A percentile compares a stretch with the other conserved stretches of the same genome.
phyloP scores from a whole-genome alignment of 2,113 vertebrate species.

The rabbit (Oryctolagus cuniculus) region mOryCun1.1 NC_091435.1:80273501-80274000 shows the following conservation, averaged over 20 bases:
- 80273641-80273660: not conserved
- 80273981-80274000: not conserved
- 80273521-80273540: not conserved
- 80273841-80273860: not conserved
- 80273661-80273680: not conserved
- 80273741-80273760: not conserved
- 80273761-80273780: not conserved
- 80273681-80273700: not conserved
- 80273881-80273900: not conserved
- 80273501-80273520: not conserved
- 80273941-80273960: not conserved
- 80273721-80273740: not conserved
- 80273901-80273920: not conserved
- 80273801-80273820: not conserved
- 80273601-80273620: not conserved
- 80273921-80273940: not conserved
- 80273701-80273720: not conserved
- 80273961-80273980: not conserved
- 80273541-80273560: constrained; percentile 15
- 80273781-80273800: constrained; percentile 23
- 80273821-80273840: not conserved
- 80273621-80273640: not conserved
- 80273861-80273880: not conserved
- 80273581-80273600: not conserved
- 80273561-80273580: constrained; percentile 16